A percentile compares a stretch with the other conserved stretches of the same genome.
Evolutionary conservation across 1,140 invertebrate species (phyloP).

Genomic region (Octopus sinensis): DNA sequence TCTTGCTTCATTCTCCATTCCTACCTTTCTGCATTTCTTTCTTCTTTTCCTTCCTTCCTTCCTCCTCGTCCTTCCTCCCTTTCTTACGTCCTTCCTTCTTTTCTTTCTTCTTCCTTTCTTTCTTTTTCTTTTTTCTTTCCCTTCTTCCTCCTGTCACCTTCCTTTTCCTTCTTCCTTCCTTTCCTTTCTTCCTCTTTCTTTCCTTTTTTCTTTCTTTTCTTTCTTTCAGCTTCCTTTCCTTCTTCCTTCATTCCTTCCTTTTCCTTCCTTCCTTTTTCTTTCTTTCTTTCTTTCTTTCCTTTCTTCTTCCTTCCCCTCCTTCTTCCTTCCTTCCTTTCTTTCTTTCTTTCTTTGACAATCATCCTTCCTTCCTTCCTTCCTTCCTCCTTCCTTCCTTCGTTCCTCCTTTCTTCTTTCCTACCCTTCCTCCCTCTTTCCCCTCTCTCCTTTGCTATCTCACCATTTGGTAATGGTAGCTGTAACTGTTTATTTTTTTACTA

Average conservation of each 20-base stretch:
- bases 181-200: background rate
- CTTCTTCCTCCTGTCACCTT: background rate
- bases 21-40: background rate
- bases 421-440: background rate
- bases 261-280: background rate
- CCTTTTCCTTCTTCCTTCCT: background rate
- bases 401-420: background rate
- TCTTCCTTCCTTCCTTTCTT: background rate
- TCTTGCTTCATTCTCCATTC: background rate
- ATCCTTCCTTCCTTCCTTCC: background rate
- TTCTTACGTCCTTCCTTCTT: background rate
- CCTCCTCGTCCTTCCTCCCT: background rate
- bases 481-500: too few relatives aligned
- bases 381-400: background rate
- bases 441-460: too few relatives aligned
- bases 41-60: background rate
- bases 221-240: background rate
- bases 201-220: background rate
- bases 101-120: background rate
- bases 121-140: background rate
- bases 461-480: too few relatives aligned
- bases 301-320: background rate
- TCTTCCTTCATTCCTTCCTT: background rate
- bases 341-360: background rate
- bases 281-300: background rate